Evolutionary conservation across 2,113 vertebrate species (phyloP).

Genomic region (Platycercus adscitus): DNA sequence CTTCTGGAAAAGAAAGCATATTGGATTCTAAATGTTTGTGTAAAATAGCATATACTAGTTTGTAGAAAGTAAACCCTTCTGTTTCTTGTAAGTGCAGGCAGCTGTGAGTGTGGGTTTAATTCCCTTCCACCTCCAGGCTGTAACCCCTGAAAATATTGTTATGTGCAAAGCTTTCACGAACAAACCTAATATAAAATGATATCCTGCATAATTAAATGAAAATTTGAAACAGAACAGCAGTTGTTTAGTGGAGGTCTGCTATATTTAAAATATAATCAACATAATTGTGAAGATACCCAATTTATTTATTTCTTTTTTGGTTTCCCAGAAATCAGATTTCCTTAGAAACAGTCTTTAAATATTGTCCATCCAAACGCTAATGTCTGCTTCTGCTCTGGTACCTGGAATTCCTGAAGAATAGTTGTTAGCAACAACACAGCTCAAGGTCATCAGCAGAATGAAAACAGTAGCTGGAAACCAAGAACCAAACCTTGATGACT

Average conservation of each 20-base stretch:
- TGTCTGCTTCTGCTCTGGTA: background rate
- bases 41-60: background rate
- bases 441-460: background rate
- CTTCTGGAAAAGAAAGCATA: background rate
- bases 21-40: background rate
- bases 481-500: background rate
- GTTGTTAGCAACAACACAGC: background rate
- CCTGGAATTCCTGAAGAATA: background rate
- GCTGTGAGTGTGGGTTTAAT: background rate
- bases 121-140: background rate
- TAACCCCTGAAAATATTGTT: background rate
- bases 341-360: background rate
- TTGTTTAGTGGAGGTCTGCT: background rate
- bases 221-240: background rate
- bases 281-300: background rate
- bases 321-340: background rate
- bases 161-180: background rate
- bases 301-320: background rate
- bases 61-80: background rate
- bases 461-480: background rate
- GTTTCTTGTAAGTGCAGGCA: background rate
- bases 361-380: background rate
- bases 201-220: background rate
- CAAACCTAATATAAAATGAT: background rate
- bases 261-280: background rate